Base-by-base conservation (phyloP, 30 jellyfish, hydroid and myxozoan species). In the Rhopilema esculentum region DNA sequence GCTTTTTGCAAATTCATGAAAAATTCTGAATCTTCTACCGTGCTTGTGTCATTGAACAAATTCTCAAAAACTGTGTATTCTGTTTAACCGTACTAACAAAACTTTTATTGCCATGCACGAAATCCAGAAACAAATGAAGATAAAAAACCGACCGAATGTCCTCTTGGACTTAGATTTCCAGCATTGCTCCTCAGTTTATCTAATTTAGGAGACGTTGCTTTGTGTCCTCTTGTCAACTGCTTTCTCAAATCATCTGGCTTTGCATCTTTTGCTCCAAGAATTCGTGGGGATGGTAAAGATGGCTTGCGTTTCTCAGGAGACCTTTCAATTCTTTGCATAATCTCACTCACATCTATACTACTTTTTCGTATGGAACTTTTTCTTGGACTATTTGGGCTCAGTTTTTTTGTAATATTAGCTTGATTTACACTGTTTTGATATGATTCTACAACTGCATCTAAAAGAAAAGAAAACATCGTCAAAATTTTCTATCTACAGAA, bases 131-230 rank as follows among this genome's bases (percentile, higher is more conserved):
- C 32, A 21, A 48, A 18, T 49, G 6, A 49, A 48, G 8, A 16
- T 30, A 53, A 20, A 21, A 40, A 40, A 75, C 74, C 20, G 20
- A 77, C 87, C 75, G 12, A 0, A 0, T 27, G 75, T 49, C 27
- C 87, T 50, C 87, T 77, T 77, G 75, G 87, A 77, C 87, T 77
- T 1, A 77, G 27, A 16, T 49, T 77, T 77, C 87, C 87, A 77
- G 87, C 76, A 4, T 17, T 19, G 16, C 76, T 77, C 27, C 18
- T 53, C 16, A 22, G 29, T 27, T 63, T 51, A 0, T 52, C 65
- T 16, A 77, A 51, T 16, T 53, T 77, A 1, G 85, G 85, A 20
- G 85, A 74, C 32, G 51, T 12, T n/a, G 22, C 40, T 17, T 77
- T 50, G 17, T 15, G 24, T 29, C 16, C 27, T 28, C 83, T 77